Conservation (phyloP, 2,888 invertebrate species). For the Amblyteles armatorius region DNA sequence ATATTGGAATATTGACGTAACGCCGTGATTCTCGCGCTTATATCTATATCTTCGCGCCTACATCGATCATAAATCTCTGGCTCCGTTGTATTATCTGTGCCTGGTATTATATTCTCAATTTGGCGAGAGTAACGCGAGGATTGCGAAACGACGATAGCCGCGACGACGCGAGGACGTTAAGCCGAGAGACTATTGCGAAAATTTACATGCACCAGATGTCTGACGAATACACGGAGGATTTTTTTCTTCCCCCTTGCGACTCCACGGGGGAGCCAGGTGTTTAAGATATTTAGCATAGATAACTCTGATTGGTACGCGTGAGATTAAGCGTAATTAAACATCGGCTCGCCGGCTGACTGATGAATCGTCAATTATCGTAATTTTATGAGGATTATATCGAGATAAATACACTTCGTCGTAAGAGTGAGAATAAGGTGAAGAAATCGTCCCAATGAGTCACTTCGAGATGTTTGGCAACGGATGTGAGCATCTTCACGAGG, state of each 20-base stretch:
- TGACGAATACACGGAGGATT: neutral
- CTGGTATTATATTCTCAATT: neutral
- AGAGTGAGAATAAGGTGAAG: neutral
- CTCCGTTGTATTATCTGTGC: neutral
- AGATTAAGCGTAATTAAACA: slow-evolving; percentile 43
- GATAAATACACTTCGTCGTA: neutral
- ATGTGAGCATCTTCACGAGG: neutral
- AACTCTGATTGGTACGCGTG: slow-evolving; percentile 20
- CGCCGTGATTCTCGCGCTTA: neutral
- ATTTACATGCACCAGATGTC: slow-evolving; percentile 48
- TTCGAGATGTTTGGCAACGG: neutral
- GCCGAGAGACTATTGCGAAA: slow-evolving; percentile 37
- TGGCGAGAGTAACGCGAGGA: neutral
- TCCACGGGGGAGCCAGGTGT: slow-evolving; percentile 20
- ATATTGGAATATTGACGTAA: neutral
- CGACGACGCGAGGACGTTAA: neutral
- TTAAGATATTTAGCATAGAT: neutral
- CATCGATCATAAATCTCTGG: neutral
- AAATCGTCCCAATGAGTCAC: neutral
- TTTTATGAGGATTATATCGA: slow-evolving; percentile 54
- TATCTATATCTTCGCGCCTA: neutral
- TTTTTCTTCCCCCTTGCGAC: neutral
- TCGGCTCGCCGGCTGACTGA: slow-evolving; percentile 12
- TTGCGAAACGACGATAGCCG: slow-evolving; percentile 13
- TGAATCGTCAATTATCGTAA: slow-evolving; percentile 39